phyloP scores from a whole-genome alignment of 2,888 invertebrate genomes.

The Leptodirus hochenwartii region DNA sequence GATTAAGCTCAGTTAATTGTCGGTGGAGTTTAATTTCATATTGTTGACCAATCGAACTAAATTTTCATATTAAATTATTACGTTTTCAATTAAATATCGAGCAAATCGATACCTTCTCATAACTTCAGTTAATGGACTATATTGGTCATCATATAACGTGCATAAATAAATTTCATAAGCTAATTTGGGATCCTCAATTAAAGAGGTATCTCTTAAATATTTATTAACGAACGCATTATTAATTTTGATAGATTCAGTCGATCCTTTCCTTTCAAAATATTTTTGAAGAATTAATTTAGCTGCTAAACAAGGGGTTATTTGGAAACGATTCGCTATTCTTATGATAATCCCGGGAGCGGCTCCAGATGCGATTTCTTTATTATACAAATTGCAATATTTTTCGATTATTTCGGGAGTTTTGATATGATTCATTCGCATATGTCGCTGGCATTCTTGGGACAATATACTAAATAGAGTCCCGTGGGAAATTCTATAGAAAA shows the following conservation, averaged over 20 bases:
- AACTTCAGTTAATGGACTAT: slow-evolving; percentile 65
- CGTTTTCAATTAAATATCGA: neutral
- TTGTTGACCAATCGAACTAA: slow-evolving; percentile 63
- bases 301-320: slow-evolving; percentile 37
- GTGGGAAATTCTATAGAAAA: slow-evolving; percentile 31
- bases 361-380: slow-evolving; percentile 23
- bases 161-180: slow-evolving; percentile 63
- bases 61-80: slow-evolving; percentile 12
- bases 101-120: slow-evolving; percentile 53
- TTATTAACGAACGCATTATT: slow-evolving; percentile 29
- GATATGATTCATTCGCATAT: slow-evolving; percentile 42
- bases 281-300: slow-evolving; percentile 39
- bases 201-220: slow-evolving; percentile 49
- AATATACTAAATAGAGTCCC: slow-evolving; percentile 53
- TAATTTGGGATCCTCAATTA: slow-evolving; percentile 49
- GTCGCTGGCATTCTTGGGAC: slow-evolving; percentile 41
- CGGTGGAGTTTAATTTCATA: slow-evolving; percentile 61
- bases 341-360: slow-evolving; percentile 41
- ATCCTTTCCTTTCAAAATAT: slow-evolving; percentile 21
- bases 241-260: slow-evolving; percentile 17
- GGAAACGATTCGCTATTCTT: slow-evolving; percentile 32
- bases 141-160: slow-evolving; percentile 62
- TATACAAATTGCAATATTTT: slow-evolving; percentile 29
- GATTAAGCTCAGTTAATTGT: slow-evolving; percentile 36
- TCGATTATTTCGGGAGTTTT: slow-evolving; percentile 37